Conservation (phyloP, 2,888 invertebrate species). For the Aproaerema taeniolella region DNA sequence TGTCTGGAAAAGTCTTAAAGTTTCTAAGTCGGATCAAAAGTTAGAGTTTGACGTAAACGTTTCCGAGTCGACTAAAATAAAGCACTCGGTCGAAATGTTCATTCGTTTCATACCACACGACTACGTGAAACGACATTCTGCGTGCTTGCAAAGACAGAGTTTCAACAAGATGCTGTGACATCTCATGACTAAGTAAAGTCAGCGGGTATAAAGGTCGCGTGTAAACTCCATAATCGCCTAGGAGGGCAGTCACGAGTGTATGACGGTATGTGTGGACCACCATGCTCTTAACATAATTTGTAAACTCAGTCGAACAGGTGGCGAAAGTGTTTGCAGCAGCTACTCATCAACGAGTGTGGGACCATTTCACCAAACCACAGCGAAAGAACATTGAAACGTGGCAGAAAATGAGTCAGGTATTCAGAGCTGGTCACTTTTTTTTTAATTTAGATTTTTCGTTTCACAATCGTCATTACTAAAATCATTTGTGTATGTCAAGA, state of each 20-base stretch:
- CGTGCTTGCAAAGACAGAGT: too few relatives aligned
- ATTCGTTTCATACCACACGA: too few relatives aligned
- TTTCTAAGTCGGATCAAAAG: too few relatives aligned
- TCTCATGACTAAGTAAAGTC: conserved; percentile 34
- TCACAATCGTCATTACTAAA: too few relatives aligned
- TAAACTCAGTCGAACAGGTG: conserved; percentile 96
- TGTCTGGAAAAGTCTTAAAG: too few relatives aligned
- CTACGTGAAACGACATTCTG: too few relatives aligned
- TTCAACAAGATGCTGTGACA: conserved; percentile 25
- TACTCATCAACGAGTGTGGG: conserved; percentile 99
- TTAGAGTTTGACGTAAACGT: too few relatives aligned
- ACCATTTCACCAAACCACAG: conserved; percentile 99
- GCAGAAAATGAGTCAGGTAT: conserved; percentile 97
- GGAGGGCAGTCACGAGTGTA: conserved; percentile 44
- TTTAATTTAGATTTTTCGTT: too few relatives aligned
- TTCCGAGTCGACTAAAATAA: too few relatives aligned
- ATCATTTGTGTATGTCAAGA: too few relatives aligned
- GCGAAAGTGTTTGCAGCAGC: conserved; percentile 97
- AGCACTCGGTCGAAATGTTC: too few relatives aligned
- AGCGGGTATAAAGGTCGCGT: background rate
- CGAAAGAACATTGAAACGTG: conserved; percentile 98
- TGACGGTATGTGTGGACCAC: conserved; percentile 65
- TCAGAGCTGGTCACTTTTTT: too few relatives aligned
- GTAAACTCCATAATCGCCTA: conserved; percentile 26
- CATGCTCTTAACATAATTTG: conserved; percentile 61